phyloP scores from a whole-genome alignment of 2,113 vertebrate species.

The Cottus gobio region DNA sequence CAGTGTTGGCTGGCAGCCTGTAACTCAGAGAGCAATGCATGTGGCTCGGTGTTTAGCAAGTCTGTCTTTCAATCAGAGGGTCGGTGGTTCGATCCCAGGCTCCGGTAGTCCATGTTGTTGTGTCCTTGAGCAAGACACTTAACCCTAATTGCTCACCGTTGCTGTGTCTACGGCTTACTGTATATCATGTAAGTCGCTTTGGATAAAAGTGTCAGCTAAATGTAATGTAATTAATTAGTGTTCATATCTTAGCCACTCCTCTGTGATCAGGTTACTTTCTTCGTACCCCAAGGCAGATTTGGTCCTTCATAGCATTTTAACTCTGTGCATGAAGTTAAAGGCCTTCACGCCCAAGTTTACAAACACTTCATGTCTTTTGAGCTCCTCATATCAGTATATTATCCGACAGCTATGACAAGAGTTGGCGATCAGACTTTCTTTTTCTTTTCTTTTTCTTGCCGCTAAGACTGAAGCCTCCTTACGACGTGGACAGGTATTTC shows the following conservation, averaged over 20 bases:
- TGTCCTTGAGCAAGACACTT: too few species aligned
- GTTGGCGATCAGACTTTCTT: not conserved
- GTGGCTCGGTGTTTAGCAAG: too few species aligned
- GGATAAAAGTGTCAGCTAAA: too few species aligned
- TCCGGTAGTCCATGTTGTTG: too few species aligned
- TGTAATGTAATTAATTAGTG: too few species aligned
- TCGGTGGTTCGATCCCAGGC: too few species aligned
- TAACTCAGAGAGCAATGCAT: not conserved
- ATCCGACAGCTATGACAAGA: not conserved
- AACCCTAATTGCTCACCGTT: too few species aligned
- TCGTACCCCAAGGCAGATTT: not conserved
- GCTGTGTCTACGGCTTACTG: too few species aligned
- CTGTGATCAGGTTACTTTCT: not conserved
- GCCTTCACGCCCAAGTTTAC: not conserved
- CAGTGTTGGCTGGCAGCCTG: not conserved
- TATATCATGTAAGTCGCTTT: too few species aligned
- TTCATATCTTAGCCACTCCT: not conserved
- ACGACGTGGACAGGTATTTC: constrained; percentile 32
- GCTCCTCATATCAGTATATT: not conserved
- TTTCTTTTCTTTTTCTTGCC: not conserved
- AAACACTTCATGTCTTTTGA: not conserved
- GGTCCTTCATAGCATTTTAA: not conserved
- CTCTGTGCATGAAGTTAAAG: not conserved
- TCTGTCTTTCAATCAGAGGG: too few species aligned
- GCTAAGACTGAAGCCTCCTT: not conserved